These are phyloP conservation scores for Hemicordylus capensis DNA, from an alignment of 2,113 vertebrate genomes.

Conservation along the genomic window DNA sequence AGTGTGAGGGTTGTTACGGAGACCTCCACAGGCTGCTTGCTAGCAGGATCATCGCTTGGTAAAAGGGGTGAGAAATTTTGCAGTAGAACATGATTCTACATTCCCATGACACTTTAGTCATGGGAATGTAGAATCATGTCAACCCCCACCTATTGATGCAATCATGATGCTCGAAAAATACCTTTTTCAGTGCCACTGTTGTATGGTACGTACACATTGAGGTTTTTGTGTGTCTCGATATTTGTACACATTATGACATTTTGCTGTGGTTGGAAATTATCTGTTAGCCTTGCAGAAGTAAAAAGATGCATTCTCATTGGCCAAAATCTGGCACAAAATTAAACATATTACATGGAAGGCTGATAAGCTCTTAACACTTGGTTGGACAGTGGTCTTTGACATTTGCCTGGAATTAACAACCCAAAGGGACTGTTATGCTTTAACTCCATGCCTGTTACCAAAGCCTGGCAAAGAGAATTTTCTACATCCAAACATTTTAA, in stretches of 20 bases:
- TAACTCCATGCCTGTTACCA: neutral
- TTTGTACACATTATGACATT: neutral
- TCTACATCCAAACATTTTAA: neutral
- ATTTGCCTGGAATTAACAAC: neutral
- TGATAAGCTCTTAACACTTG: neutral
- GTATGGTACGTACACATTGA: neutral
- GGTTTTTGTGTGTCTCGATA: neutral
- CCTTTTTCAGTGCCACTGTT: neutral
- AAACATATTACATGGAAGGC: neutral
- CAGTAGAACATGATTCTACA: neutral
- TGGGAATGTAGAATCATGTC: neutral
- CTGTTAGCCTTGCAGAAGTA: neutral
- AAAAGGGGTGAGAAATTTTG: conserved; percentile 88
- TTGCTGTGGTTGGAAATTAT: neutral
- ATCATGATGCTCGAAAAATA: neutral
- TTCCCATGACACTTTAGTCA: neutral
- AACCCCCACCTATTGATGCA: no score
- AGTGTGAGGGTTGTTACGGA: conserved; percentile 92
- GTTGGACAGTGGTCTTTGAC: neutral
- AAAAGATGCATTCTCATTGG: neutral
- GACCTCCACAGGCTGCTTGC: conserved; percentile 93
- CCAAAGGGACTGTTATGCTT: neutral
- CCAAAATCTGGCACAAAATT: neutral
- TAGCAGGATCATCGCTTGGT: conserved; percentile 93
- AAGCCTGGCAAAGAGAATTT: neutral